Base-by-base conservation (phyloP, 30 jellyfish, hydroid and myxozoan genomes). In the Morbakka virulenta region DNA sequence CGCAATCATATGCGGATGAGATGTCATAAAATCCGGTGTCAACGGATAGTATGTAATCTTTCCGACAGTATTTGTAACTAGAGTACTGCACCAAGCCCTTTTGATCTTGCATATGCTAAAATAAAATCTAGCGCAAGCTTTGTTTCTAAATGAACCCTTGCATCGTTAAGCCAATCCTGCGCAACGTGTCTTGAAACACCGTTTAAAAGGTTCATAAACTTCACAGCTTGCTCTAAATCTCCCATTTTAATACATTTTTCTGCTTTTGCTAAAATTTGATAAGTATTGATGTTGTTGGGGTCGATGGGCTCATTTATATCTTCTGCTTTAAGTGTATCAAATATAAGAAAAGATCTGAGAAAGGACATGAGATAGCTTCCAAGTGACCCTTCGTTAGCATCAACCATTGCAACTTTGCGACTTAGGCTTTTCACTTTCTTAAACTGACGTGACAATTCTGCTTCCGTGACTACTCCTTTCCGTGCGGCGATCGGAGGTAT, bases 391-490 rank as follows among this genome's bases (percentile, higher is more conserved):
- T 86, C 95, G 47, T 73, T 73, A 2, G 84, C 87, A 6, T 77
- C 96, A 2, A 91, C 91, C 96, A 84, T 67, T 2, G 96, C 98
- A 51, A 91, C 98, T 22, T 86, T 86, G n/a, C 79, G 77, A 72
- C 98, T 83, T 23, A 75, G 53, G 4, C 76, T 30, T 77, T 91
- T 82, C 2, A 91, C 98, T 9, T 65, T 77, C 3, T 74, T 81
- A 57, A 91, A 91, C 12, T 96, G 74, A 29, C 80, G 72, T 48
- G 33, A 48, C 57, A 91, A 62, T 17, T 69, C 91, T 28, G 78
- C 94, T 51, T 85, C 95, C 4, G 98, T 92, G 50, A 62, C 30
- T 22, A 91, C 98, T 23, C 98, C 98, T 34, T 66, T 73, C 47
- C 63, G 79, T 41, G 84, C 69, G 14, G 96, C 96, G n/a, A 50